Evolutionary conservation across 2,113 vertebrate species (phyloP), one percentile per base, ranked within the genome.

Genomic region (Tupaia chinensis): DNA sequence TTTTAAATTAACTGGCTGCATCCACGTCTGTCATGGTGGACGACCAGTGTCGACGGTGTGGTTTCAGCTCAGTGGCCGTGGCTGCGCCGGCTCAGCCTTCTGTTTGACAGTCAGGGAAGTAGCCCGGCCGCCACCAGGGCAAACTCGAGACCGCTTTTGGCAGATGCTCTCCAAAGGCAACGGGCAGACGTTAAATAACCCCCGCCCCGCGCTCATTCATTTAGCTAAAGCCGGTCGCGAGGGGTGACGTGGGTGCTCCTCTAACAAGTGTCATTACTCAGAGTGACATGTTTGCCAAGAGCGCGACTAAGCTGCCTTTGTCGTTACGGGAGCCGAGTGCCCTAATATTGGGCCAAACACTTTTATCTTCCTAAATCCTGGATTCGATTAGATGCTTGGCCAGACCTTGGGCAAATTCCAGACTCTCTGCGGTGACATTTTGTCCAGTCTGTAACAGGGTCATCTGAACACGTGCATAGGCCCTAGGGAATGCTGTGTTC

Each of bases 161-260:
- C 95, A 77, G 74, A 20, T 9, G 0, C 2, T 63, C 73, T 44
- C 86, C 79, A 56, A 29, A 95, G 93, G 76, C 97, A 32, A 79
- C 29, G 91, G 73, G 79, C 79, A 94, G 96, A 83, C 58, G 88
- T 66, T n/a, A 82, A 93, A 85, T 7, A 29, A 63, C 82, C 54
- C 29, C 20, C 0, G 5, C 22, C 77, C 15, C 23, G 1, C 0
- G 91, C 69, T n/a, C 60, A 56, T 81, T 93, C 95, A 94, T 77
- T 96, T 90, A 86, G 95, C 83, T 94, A 89, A 96, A 86, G 93
- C 86, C 83, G 54, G 25, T 61, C 53, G 1, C 66, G 34, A 76
- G 44, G 27, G n/a, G 63, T 10, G 66, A n/a, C 22, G 1, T 1
- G 22, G 93, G 66, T 16, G 14, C 79, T 83, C 86, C 96, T 94